phyloP scores from a whole-genome alignment of 2,113 vertebrate species.

The Siphamia tubifer region DNA sequence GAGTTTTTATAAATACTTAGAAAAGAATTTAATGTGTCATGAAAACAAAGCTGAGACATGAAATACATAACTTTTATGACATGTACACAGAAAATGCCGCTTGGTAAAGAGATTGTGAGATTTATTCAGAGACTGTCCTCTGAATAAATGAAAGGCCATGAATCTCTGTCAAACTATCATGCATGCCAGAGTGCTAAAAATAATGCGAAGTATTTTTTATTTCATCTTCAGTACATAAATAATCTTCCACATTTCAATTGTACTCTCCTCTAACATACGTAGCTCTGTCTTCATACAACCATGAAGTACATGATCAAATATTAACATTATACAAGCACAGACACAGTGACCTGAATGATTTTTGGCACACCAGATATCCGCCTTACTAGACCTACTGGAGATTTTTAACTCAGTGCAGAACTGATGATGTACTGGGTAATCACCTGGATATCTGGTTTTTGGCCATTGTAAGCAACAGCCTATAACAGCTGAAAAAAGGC shows the following conservation, averaged over 20 bases:
- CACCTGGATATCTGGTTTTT: slow-evolving; percentile 56
- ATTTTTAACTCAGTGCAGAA: slow-evolving; percentile 25
- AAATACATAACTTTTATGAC: slow-evolving; percentile 15
- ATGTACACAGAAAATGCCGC: slow-evolving; percentile 22
- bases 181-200: slow-evolving; percentile 32
- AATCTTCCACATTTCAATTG: slow-evolving; percentile 47
- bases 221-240: slow-evolving; percentile 54
- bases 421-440: background rate
- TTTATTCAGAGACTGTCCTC: slow-evolving; percentile 45
- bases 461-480: slow-evolving; percentile 71
- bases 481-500: slow-evolving; percentile 72
- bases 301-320: slow-evolving; percentile 58
- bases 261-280: slow-evolving; percentile 57
- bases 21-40: slow-evolving; percentile 10
- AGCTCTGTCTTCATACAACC: slow-evolving; percentile 57
- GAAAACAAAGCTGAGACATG: slow-evolving; percentile 19
- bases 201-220: slow-evolving; percentile 5
- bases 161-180: slow-evolving; percentile 51
- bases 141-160: slow-evolving; percentile 58
- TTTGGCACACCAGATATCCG: slow-evolving; percentile 71
- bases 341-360: slow-evolving; percentile 76
- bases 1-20: slow-evolving; percentile 17
- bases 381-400: slow-evolving; percentile 13
- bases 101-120: slow-evolving; percentile 40
- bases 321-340: slow-evolving; percentile 58